Conservation (phyloP, 2,797 vertebrate species). For the Acipenser ruthenus region DNA sequence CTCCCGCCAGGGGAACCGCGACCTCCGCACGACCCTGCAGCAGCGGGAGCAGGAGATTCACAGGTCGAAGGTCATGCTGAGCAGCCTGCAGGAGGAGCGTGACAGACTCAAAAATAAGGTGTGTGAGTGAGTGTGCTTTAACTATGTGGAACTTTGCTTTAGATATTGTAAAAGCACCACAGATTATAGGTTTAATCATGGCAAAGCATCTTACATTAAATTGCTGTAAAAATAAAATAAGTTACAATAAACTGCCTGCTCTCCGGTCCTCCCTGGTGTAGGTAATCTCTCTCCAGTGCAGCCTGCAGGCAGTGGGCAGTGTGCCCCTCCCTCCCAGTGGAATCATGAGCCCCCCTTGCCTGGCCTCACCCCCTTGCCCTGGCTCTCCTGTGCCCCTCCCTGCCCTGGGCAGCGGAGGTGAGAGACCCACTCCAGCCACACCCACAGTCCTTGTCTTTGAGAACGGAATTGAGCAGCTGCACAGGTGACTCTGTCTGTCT, state of each 20-base stretch:
- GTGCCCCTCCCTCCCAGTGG: slow-evolving; percentile 36
- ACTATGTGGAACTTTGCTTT: slow-evolving; percentile 22
- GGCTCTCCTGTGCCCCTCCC: slow-evolving; percentile 51
- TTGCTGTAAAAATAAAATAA: neutral
- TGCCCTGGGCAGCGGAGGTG: slow-evolving; percentile 38
- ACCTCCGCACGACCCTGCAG: slow-evolving; percentile 36
- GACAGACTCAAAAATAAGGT: slow-evolving; percentile 58
- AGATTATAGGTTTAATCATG: no score
- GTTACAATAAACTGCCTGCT: neutral
- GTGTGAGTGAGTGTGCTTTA: slow-evolving; percentile 29
- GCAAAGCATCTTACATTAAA: neutral
- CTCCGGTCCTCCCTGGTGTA: slow-evolving; percentile 28
- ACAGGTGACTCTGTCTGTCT: slow-evolving; percentile 47
- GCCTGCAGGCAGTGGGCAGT: slow-evolving; percentile 44
- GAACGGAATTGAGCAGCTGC: slow-evolving; percentile 56
- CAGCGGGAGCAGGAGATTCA: slow-evolving; percentile 53
- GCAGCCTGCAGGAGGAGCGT: slow-evolving; percentile 55
- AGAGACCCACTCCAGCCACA: slow-evolving; percentile 15
- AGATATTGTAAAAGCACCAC: no score
- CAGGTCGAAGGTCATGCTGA: slow-evolving; percentile 34
- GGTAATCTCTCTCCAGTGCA: slow-evolving; percentile 57
- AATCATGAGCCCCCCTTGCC: slow-evolving; percentile 38
- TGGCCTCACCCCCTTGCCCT: slow-evolving; percentile 48
- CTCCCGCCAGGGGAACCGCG: slow-evolving; percentile 45
- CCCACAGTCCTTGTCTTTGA: slow-evolving; percentile 40